Percentiles rank a stretch among this genome's conserved stretches.
Evolutionary conservation across 1,140 invertebrate species (phyloP).

Genomic region (Neuroterus valhalla): DNA sequence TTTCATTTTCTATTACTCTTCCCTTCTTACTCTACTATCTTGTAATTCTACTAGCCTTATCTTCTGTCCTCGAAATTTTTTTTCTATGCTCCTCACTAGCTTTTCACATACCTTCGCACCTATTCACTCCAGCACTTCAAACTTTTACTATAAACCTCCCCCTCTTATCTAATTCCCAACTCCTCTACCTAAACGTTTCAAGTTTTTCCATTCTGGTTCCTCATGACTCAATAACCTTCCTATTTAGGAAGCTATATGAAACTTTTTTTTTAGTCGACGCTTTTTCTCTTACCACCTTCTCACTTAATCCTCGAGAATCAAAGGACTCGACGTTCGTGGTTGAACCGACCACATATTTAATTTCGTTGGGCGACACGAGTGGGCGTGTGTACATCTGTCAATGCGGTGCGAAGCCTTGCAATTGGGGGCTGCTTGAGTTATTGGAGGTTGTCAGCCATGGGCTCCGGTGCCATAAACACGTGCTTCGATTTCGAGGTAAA

Average conservation of each 20-base stretch:
- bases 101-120: too few species aligned
- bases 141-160: too few species aligned
- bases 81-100: too few species aligned
- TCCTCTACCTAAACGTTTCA: too few species aligned
- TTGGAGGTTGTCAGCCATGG: conserved; percentile 68
- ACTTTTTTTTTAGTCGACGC: conserved; percentile 15
- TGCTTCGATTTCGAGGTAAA: conserved; percentile 69
- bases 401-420: conserved; percentile 53
- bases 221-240: conserved; percentile 9
- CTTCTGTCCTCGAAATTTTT: too few species aligned
- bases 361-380: conserved; percentile 58
- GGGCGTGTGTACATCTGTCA: conserved; percentile 64
- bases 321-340: conserved; percentile 50
- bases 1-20: too few species aligned
- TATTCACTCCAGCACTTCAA: too few species aligned
- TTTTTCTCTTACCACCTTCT: conserved; percentile 45
- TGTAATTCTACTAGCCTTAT: too few species aligned
- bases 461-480: conserved; percentile 69
- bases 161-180: too few species aligned
- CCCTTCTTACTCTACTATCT: too few species aligned
- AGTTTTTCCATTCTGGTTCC: neutral
- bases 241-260: conserved; percentile 11
- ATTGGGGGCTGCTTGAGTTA: conserved; percentile 58
- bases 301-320: conserved; percentile 51
- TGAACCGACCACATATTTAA: conserved; percentile 59